Conservation (phyloP, 2,113 vertebrate genomes). For the Neomonachus schauinslandi region DNA sequence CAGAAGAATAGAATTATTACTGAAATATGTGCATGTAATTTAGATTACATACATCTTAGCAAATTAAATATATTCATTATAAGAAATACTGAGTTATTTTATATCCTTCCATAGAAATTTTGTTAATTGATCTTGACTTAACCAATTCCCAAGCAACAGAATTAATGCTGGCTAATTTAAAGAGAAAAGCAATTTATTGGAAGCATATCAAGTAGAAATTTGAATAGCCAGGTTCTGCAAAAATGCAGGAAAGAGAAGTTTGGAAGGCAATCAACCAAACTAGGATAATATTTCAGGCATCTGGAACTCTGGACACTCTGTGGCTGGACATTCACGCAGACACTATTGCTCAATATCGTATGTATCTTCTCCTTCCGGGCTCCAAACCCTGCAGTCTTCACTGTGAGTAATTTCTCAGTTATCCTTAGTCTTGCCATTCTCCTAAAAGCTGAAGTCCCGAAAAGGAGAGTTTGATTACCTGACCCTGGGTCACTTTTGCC, state of each 20-base stretch:
- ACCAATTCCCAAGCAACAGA: conserved; percentile 51
- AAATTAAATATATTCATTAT: conserved; percentile 60
- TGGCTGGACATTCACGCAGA: not conserved
- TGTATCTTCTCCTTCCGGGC: not conserved
- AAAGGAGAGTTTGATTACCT: not conserved
- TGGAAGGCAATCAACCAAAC: not conserved
- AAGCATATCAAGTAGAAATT: conserved; percentile 29
- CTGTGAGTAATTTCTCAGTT: not conserved
- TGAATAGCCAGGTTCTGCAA: not conserved
- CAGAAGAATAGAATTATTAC: conserved; percentile 53
- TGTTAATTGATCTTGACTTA: conserved; percentile 70
- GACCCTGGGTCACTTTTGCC: not conserved
- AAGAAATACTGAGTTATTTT: conserved; percentile 64
- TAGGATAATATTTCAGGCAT: not conserved
- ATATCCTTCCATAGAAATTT: conserved; percentile 59
- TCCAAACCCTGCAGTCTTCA: not conserved
- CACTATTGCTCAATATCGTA: not conserved
- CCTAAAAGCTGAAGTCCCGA: not conserved
- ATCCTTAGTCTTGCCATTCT: not conserved
- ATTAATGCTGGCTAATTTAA: conserved; percentile 57
- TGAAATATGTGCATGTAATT: conserved; percentile 54
- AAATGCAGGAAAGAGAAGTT: not conserved
- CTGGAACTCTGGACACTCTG: not conserved
- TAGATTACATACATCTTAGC: conserved; percentile 61
- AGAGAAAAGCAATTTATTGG: conserved; percentile 43